Base-by-base conservation (phyloP, 2,113 vertebrate species). In the Proterorhinus semilunaris region DNA sequence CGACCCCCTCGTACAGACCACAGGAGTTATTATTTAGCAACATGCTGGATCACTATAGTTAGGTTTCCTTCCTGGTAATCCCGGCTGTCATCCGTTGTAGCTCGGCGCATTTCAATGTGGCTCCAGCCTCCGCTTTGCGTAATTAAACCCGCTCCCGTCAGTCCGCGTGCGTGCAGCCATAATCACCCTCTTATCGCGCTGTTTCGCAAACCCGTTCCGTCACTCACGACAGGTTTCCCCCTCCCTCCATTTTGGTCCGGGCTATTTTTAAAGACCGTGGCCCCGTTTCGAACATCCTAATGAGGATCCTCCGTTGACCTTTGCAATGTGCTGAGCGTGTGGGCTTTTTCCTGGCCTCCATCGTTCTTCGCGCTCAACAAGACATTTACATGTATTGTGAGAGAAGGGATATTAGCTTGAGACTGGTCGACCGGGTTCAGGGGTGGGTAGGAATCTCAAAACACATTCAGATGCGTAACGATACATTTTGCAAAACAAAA, bases 261-360 rank as follows among this genome's bases (percentile, higher is more conserved):
- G 6, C 44, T 72, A 47, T 52, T 80, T 50, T 65, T 47, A 58
- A 21, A 63, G 55, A 36, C 3, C 11, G 6, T 50, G 47, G 57
- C 66, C 65, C 17, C 54, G 16, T 61, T 71, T 10, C 55, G 71
- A 69, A 79, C 54, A 44, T n/a, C 55, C 69, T 72, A 82, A 82
- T 72, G 70, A 76, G 59, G 43, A 70, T 53, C 17, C 15, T 50
- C 62, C 48, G 9, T 46, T 78, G 69, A 77, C 75, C 77, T 78
- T 83, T 77, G 44, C 13, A 58, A 69, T 78, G n/a, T 71, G 76
- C 72, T 64, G 68, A 72, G 66, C 45, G 5, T 52, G 69, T 46
- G 43, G 21, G 36, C 64, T 74, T 21, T 36, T 10, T 68, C 48
- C 45, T 50, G 46, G 17, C 65, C 68, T 42, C 12, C 42, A 72